These are phyloP conservation scores for Taeniopygia guttata DNA, from an alignment of 2,797 vertebrate genomes.

Conservation along the genomic window DNA sequence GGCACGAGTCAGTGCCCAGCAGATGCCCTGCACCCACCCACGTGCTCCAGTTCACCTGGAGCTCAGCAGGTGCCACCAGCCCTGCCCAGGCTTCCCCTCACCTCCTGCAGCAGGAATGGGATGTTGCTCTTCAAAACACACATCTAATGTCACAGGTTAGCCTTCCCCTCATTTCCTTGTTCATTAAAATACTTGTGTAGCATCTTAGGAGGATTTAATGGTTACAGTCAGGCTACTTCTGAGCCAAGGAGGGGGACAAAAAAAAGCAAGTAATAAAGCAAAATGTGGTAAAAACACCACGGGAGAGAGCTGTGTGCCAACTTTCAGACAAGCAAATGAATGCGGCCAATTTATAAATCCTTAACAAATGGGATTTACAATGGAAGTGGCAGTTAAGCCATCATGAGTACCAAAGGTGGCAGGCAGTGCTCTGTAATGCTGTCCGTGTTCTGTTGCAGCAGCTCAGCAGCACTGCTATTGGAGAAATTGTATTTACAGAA, in stretches of 20 bases:
- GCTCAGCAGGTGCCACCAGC: background rate
- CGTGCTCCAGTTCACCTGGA: background rate
- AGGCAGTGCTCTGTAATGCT: background rate
- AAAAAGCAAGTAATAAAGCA: background rate
- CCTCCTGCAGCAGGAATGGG: background rate
- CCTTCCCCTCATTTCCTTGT: background rate
- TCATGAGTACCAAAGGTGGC: slow-evolving; percentile 3
- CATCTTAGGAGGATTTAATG: background rate
- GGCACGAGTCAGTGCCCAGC: background rate
- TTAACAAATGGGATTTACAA: slow-evolving; percentile 34
- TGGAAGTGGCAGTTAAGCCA: slow-evolving; percentile 14
- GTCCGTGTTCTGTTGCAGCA: background rate
- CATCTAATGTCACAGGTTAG: background rate
- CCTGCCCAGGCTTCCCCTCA: background rate
- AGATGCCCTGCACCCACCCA: background rate
- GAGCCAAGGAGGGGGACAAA: background rate
- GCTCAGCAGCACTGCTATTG: background rate
- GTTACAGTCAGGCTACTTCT: background rate
- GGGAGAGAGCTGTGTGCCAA: background rate
- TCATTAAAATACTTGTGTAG: background rate
- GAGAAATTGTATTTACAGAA: background rate
- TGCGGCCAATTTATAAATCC: slow-evolving; percentile 40
- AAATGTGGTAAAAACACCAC: slow-evolving; percentile 7
- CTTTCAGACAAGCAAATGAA: background rate
- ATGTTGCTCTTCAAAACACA: background rate